phyloP scores from a whole-genome alignment of 2,113 vertebrate genomes.

The Uria aalge region DNA sequence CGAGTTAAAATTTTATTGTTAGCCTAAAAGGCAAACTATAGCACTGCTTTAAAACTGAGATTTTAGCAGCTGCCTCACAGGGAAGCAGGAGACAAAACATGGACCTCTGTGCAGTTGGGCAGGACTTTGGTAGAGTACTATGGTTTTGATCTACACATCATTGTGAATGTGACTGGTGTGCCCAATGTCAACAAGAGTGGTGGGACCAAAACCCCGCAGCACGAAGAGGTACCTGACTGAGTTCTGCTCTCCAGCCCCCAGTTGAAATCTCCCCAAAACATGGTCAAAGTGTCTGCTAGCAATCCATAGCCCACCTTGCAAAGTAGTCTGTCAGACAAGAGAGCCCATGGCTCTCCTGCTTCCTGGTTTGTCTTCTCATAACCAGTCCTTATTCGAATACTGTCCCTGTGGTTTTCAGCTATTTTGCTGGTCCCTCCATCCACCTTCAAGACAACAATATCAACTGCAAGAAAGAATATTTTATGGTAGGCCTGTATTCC shows the following conservation, averaged over 20 bases:
- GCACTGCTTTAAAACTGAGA: neutral
- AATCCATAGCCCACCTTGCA: neutral
- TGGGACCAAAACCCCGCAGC: neutral
- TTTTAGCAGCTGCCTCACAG: neutral
- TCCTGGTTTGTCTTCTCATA: neutral
- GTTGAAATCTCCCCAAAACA: neutral
- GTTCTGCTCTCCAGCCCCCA: neutral
- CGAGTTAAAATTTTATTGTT: neutral
- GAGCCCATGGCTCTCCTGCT: neutral
- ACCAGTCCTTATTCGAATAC: neutral
- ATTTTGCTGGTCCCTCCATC: neutral
- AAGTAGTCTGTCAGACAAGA: neutral
- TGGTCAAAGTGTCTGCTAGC: neutral
- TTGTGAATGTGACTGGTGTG: neutral
- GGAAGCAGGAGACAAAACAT: neutral
- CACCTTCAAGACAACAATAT: neutral
- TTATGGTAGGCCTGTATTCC: neutral
- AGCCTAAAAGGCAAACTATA: neutral
- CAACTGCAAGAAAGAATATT: neutral
- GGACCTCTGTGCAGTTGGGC: neutral
- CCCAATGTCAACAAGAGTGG: neutral
- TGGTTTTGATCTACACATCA: neutral
- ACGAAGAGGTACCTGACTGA: neutral
- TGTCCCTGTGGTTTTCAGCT: neutral
- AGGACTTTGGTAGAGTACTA: neutral